phyloP scores from a whole-genome alignment of 2,888 invertebrate genomes.

The Phalera bucephala region DNA sequence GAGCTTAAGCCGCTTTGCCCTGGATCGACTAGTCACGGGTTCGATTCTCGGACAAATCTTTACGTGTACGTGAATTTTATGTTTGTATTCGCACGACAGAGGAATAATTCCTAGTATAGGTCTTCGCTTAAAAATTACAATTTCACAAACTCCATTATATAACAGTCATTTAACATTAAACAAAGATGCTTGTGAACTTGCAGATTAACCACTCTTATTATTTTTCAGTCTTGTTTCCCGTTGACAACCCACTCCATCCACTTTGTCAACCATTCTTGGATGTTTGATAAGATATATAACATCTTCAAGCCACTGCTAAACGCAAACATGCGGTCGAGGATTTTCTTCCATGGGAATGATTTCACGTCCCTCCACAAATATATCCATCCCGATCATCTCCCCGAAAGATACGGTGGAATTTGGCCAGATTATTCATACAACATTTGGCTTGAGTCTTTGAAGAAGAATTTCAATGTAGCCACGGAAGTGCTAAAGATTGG shows the following conservation, averaged over 20 bases:
- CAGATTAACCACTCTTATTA: no score
- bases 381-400: slow-evolving; percentile 87
- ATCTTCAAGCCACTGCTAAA: slow-evolving; percentile 91
- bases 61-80: no score
- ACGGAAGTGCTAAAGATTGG: slow-evolving; percentile 86
- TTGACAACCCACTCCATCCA: slow-evolving; percentile 89
- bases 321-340: slow-evolving; percentile 85
- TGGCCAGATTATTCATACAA: slow-evolving; percentile 89
- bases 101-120: no score
- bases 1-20: no score
- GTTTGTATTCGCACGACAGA: no score
- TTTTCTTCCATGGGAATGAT: slow-evolving; percentile 89
- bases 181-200: no score
- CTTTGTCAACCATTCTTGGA: slow-evolving; percentile 91
- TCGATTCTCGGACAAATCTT: no score
- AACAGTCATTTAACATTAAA: no score
- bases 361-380: slow-evolving; percentile 88
- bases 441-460: slow-evolving; percentile 87
- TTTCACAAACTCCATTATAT: no score
- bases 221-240: slow-evolving; percentile 86
- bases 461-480: slow-evolving; percentile 79
- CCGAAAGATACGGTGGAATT: slow-evolving; percentile 87
- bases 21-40: no score
- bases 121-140: no score
- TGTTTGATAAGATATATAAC: slow-evolving; percentile 90